These are phyloP conservation scores for Actinemys pallida DNA, from an alignment of 2,113 vertebrate species.

Conservation along the genomic window DNA sequence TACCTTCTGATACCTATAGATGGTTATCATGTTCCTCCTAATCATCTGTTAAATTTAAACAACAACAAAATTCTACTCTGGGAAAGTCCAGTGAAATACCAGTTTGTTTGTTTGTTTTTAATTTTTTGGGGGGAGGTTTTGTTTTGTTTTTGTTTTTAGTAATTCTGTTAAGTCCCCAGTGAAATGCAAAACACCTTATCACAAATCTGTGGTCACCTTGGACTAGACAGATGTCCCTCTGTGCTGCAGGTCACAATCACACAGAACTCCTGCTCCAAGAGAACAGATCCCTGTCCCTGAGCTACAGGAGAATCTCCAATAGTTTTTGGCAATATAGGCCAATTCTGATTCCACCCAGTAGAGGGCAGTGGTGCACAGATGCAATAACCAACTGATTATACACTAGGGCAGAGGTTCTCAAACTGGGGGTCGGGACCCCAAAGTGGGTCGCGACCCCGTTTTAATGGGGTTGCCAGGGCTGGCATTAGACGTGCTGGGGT, in stretches of 20 bases:
- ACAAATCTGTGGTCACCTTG: not conserved
- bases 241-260: not conserved
- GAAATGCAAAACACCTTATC: not conserved
- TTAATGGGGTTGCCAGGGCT: too few relatives aligned
- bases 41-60: not conserved
- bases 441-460: too few relatives aligned
- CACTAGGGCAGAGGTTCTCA: not conserved
- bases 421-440: too few relatives aligned
- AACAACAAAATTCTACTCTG: not conserved
- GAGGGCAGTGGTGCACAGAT: not conserved
- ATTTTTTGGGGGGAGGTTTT: too few relatives aligned
- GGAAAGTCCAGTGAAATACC: not conserved
- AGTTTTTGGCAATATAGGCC: not conserved
- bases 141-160: not conserved
- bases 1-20: accelerated
- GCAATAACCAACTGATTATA: not conserved
- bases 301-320: not conserved
- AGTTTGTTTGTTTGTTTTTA: not conserved
- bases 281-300: not conserved
- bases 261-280: not conserved
- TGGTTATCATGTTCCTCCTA: accelerated
- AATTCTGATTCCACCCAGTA: not conserved
- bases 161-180: not conserved
- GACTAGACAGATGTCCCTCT: not conserved
- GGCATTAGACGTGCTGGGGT: too few relatives aligned